Conservation (phyloP, 2,797 vertebrate species). For the Synaphobranchus kaupii region DNA sequence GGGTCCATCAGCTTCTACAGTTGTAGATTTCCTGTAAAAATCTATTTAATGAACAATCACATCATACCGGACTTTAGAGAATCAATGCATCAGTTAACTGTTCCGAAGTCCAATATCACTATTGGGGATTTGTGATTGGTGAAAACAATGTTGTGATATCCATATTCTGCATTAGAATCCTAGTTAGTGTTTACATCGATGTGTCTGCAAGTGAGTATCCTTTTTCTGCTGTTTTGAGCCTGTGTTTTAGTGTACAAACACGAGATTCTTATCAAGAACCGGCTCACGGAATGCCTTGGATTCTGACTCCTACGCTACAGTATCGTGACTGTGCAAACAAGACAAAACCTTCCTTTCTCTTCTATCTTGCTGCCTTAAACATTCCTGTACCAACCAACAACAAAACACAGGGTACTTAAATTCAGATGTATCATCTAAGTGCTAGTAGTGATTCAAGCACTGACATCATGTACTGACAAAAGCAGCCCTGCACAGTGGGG, state of each 20-base stretch:
- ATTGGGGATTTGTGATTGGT: background rate
- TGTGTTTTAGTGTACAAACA: background rate
- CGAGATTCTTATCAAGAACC: background rate
- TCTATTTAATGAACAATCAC: background rate
- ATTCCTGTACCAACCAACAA: background rate
- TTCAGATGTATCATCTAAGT: background rate
- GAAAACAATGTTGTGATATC: background rate
- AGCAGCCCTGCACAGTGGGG: background rate
- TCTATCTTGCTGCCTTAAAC: background rate
- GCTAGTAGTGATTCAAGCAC: background rate
- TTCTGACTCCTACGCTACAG: conserved; percentile 28
- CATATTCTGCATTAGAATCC: background rate
- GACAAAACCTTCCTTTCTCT: conserved; percentile 21
- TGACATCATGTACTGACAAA: background rate
- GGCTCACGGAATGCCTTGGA: conserved; percentile 23
- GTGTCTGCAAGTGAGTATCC: background rate
- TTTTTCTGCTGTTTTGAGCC: background rate
- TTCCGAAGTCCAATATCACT: background rate
- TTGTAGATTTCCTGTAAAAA: background rate
- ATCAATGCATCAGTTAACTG: background rate
- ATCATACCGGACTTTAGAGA: background rate
- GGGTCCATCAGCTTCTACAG: background rate
- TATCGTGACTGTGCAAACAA: conserved; percentile 22
- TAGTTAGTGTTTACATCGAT: background rate
- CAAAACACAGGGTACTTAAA: background rate